Evolutionary conservation across 2,797 vertebrate genomes (phyloP).

Genomic region (Carduelis carduelis): DNA sequence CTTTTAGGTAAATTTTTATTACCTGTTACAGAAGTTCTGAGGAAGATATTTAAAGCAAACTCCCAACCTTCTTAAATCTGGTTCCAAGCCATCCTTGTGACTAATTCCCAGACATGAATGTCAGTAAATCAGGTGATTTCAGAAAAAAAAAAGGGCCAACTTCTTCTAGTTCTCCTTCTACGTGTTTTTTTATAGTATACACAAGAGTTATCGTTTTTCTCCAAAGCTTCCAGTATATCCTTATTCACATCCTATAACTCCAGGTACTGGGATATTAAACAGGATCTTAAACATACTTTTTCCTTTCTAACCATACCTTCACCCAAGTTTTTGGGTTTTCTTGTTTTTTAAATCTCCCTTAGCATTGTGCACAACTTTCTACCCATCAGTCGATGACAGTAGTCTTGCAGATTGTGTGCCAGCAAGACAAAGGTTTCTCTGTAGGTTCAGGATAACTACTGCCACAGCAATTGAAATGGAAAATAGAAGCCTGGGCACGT

Average conservation of each 20-base stretch:
- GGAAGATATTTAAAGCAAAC: not conserved
- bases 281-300: not conserved
- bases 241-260: not conserved
- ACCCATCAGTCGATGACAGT: not conserved
- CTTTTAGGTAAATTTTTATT: not conserved
- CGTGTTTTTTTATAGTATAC: not conserved
- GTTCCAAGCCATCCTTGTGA: not conserved
- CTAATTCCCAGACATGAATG: not conserved
- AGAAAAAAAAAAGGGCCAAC: not conserved
- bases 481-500: not conserved
- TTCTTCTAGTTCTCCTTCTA: not conserved
- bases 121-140: not conserved
- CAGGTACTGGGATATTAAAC: not conserved
- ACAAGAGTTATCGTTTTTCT: not conserved
- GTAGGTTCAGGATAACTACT: not conserved
- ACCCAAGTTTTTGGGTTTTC: not conserved
- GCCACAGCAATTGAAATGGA: not conserved
- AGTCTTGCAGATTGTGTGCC: not conserved
- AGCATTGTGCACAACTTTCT: not conserved
- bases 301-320: not conserved
- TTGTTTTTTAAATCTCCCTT: not conserved
- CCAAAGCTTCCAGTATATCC: not conserved
- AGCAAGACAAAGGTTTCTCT: not conserved
- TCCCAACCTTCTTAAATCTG: not conserved
- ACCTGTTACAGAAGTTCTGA: not conserved